Evolutionary conservation across 2,113 vertebrate genomes (phyloP).

Genomic region (Spea multiplicata): DNA sequence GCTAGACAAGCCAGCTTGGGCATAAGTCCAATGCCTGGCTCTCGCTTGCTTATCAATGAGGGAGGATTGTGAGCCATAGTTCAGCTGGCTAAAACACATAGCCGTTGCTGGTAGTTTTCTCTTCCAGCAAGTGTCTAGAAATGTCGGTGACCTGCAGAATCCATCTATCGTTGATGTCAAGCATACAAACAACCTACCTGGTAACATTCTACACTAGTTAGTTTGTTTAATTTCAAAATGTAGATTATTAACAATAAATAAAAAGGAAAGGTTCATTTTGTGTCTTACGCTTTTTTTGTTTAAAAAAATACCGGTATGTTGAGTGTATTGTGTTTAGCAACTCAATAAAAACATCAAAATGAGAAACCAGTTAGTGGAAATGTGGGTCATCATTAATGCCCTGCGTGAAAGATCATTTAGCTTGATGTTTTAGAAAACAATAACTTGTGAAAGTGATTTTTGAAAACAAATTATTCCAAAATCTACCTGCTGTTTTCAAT

Average conservation of each 20-base stretch:
- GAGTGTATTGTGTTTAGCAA: too few species aligned
- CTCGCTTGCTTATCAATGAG: too few species aligned
- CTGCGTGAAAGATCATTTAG: slow-evolving; percentile 31
- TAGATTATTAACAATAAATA: neutral
- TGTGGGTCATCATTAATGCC: slow-evolving; percentile 26
- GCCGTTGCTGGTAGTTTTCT: too few species aligned
- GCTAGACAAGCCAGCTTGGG: too few species aligned
- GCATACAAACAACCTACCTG: too few species aligned
- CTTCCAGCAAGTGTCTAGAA: too few species aligned
- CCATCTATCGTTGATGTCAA: too few species aligned
- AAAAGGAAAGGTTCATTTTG: neutral
- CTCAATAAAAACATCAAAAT: slow-evolving; percentile 5
- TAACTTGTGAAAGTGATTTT: slow-evolving; percentile 37
- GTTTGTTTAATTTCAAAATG: neutral
- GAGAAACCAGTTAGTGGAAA: slow-evolving; percentile 9
- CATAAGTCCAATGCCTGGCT: too few species aligned
- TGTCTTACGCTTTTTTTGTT: neutral
- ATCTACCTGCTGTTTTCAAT: slow-evolving; percentile 40
- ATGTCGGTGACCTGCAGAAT: too few species aligned
- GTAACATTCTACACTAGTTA: neutral
- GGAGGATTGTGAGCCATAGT: too few species aligned
- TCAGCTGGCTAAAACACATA: too few species aligned
- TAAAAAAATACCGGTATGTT: neutral
- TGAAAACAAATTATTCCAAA: slow-evolving; percentile 29
- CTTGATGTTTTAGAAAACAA: slow-evolving; percentile 9